These are phyloP conservation scores for Kryptolebias marmoratus DNA, from an alignment of 2,113 vertebrate species.

Conservation along the genomic window DNA sequence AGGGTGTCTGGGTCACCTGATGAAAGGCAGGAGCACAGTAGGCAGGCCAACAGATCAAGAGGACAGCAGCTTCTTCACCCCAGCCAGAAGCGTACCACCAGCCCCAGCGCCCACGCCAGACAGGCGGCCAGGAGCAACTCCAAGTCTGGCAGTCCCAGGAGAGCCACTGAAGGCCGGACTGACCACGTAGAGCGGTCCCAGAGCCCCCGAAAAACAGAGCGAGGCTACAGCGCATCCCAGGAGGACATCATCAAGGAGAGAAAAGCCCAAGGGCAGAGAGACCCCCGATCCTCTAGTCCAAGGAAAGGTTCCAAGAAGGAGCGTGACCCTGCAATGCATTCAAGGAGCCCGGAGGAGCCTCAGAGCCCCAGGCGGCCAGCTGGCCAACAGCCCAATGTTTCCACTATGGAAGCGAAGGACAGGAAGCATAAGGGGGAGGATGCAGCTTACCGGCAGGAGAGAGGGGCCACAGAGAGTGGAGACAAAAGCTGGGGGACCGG, in stretches of 20 bases:
- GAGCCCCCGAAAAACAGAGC: conserved; percentile 75
- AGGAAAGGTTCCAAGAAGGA: conserved; percentile 76
- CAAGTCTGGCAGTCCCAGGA: conserved; percentile 79
- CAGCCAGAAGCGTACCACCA: conserved; percentile 62
- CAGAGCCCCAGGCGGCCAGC: conserved; percentile 68
- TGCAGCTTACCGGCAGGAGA: conserved; percentile 45
- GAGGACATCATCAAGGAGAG: conserved; percentile 59
- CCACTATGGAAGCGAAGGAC: conserved; percentile 54
- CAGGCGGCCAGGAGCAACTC: conserved; percentile 55
- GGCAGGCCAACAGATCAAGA: conserved; percentile 45
- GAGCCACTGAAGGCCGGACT: conserved; percentile 38
- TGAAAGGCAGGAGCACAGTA: conserved; percentile 43
- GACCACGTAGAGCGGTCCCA: conserved; percentile 56
- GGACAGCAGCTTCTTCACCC: conserved; percentile 56
- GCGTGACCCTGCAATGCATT: conserved; percentile 40
- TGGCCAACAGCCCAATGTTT: conserved; percentile 67
- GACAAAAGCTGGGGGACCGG: conserved; percentile 40
- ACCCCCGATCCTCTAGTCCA: conserved; percentile 79
- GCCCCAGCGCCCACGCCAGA: conserved; percentile 59
- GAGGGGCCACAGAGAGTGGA: conserved; percentile 53
- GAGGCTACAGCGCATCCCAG: conserved; percentile 34
- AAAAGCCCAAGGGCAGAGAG: conserved; percentile 48
- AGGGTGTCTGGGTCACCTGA: conserved; percentile 38
- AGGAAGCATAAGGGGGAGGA: conserved; percentile 76
- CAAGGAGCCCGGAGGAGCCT: conserved; percentile 58